Evolutionary conservation across 2,797 vertebrate genomes (phyloP).

Genomic region (Parauchenoglanis punctatus): DNA sequence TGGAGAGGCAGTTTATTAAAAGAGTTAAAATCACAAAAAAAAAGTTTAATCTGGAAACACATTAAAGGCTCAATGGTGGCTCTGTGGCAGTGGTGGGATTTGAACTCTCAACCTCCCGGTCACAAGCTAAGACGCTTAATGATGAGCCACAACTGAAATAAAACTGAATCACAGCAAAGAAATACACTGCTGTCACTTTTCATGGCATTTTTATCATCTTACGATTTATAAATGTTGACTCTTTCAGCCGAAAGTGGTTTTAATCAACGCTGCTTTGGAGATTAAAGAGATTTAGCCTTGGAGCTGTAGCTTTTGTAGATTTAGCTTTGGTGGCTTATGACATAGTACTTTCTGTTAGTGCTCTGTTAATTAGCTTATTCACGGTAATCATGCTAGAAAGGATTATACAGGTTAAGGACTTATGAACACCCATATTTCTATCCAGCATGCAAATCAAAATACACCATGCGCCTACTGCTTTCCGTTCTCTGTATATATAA

Average conservation of each 20-base stretch:
- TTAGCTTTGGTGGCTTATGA: constrained; percentile 62
- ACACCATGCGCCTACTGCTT: background rate
- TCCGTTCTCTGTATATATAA: background rate
- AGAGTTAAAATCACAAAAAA: background rate
- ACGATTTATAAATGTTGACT: background rate
- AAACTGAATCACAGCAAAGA: background rate
- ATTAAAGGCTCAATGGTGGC: background rate
- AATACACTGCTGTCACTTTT: background rate
- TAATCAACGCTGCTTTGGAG: background rate
- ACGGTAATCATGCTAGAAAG: constrained; percentile 67
- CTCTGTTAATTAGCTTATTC: constrained; percentile 68
- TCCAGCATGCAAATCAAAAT: background rate
- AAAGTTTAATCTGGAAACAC: background rate
- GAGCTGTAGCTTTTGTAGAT: constrained; percentile 49
- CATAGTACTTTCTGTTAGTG: constrained; percentile 69
- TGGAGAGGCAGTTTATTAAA: background rate
- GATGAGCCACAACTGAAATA: background rate
- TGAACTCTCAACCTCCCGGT: background rate
- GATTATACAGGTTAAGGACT: constrained; percentile 21
- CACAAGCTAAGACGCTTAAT: background rate
- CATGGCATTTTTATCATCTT: constrained; percentile 3
- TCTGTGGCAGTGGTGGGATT: background rate
- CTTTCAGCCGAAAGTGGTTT: constrained; percentile 24
- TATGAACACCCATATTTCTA: background rate
- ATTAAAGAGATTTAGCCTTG: constrained; percentile 40